Percentiles rank a stretch among this genome's conserved stretches.
Conservation (phyloP, 2,888 invertebrate genomes). For the Acanthosepion lycidas region DNA sequence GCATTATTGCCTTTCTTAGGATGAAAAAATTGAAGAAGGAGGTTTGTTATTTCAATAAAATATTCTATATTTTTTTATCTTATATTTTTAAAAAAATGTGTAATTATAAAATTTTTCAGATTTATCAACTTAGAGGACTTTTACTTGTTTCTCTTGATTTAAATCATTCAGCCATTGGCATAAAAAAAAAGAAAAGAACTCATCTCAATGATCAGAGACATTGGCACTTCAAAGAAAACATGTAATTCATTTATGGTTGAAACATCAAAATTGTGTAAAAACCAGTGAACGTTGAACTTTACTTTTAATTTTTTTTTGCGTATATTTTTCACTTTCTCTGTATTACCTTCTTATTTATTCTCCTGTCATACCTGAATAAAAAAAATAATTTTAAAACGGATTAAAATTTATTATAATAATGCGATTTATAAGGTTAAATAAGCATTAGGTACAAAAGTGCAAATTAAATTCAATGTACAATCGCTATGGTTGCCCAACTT, state of each 20-base stretch:
- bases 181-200: neutral
- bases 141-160: neutral
- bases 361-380: neutral
- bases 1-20: too few species aligned
- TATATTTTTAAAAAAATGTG: neutral
- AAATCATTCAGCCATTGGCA: neutral
- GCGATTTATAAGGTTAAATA: neutral
- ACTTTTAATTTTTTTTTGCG: neutral
- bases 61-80: too few species aligned
- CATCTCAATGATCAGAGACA: neutral
- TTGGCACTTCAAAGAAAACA: neutral
- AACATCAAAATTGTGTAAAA: neutral
- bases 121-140: neutral
- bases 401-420: neutral
- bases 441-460: neutral
- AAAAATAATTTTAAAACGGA: neutral
- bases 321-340: neutral
- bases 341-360: neutral
- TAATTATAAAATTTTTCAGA: neutral
- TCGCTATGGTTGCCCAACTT: neutral
- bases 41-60: too few species aligned
- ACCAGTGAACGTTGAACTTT: neutral
- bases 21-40: too few species aligned
- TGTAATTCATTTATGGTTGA: neutral
- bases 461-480: neutral